Percentiles rank a stretch among this genome's conserved stretches.
phyloP scores from a whole-genome alignment of 2,797 vertebrate genomes.

The Anguilla megastoma region DNA sequence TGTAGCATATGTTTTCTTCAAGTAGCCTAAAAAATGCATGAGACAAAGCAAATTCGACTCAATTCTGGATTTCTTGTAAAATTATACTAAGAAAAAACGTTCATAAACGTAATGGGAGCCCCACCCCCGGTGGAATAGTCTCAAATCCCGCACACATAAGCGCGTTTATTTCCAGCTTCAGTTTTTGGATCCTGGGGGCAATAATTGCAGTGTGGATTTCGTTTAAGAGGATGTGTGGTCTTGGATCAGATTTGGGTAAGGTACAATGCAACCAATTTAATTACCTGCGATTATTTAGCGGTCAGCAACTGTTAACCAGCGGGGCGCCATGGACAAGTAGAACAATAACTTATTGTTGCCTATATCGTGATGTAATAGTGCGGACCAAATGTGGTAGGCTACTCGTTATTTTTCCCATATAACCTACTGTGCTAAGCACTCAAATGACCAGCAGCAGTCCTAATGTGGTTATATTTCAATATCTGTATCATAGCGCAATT shows the following conservation, averaged over 20 bases:
- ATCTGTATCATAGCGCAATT: background rate
- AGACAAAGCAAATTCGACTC: background rate
- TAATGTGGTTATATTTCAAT: background rate
- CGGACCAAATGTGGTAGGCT: background rate
- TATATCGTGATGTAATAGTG: conserved; percentile 1
- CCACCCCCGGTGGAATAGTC: conserved; percentile 25
- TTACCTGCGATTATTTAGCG: background rate
- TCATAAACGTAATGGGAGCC: background rate
- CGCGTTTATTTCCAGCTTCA: conserved; percentile 26
- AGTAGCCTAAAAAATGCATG: background rate
- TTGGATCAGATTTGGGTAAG: conserved; percentile 19
- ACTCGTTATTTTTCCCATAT: background rate
- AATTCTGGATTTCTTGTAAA: background rate
- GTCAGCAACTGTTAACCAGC: background rate
- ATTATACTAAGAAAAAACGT: background rate
- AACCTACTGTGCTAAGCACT: background rate
- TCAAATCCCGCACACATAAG: conserved; percentile 26
- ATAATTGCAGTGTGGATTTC: conserved; percentile 28
- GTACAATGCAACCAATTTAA: background rate
- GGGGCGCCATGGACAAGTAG: conserved; percentile 10
- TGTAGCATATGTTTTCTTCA: background rate
- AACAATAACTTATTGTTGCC: conserved; percentile 19
- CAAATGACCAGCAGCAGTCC: background rate
- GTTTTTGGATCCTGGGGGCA: conserved; percentile 19
- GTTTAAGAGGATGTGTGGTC: background rate